Evolutionary conservation across 2,797 vertebrate species (phyloP).

Genomic region (Anabacerthia variegaticeps): DNA sequence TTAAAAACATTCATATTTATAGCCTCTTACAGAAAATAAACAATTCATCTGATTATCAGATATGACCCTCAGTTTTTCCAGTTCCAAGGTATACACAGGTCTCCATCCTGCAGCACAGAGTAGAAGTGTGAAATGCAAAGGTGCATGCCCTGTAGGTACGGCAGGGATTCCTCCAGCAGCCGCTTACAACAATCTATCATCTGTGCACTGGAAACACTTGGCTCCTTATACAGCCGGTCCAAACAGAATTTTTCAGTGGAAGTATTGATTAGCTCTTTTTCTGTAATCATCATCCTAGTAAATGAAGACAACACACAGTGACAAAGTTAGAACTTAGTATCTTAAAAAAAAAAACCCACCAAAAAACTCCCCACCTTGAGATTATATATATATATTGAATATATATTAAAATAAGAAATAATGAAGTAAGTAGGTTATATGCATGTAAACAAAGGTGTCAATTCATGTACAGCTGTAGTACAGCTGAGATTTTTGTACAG

Average conservation of each 20-base stretch:
- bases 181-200: slow-evolving; percentile 90
- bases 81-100: slow-evolving; percentile 95
- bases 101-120: slow-evolving; percentile 94
- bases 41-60: slow-evolving; percentile 42
- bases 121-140: slow-evolving; percentile 91
- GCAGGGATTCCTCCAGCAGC: slow-evolving; percentile 80
- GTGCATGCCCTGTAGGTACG: slow-evolving; percentile 85
- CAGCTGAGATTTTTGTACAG: neutral
- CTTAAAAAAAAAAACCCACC: neutral
- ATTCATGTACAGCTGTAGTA: neutral
- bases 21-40: slow-evolving; percentile 56
- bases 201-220: slow-evolving; percentile 86
- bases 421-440: neutral
- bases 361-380: neutral
- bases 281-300: slow-evolving; percentile 84
- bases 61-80: slow-evolving; percentile 84
- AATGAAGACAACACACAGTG: neutral
- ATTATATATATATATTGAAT: too few species aligned
- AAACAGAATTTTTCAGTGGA: slow-evolving; percentile 83
- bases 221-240: slow-evolving; percentile 87
- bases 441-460: neutral
- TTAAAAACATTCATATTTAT: slow-evolving; percentile 46
- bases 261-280: slow-evolving; percentile 77
- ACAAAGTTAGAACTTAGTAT: neutral
- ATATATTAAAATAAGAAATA: neutral